These are phyloP conservation scores for Pipistrellus pipistrellus DNA, from an alignment of 2,797 vertebrate species.

Conservation along the genomic window DNA sequence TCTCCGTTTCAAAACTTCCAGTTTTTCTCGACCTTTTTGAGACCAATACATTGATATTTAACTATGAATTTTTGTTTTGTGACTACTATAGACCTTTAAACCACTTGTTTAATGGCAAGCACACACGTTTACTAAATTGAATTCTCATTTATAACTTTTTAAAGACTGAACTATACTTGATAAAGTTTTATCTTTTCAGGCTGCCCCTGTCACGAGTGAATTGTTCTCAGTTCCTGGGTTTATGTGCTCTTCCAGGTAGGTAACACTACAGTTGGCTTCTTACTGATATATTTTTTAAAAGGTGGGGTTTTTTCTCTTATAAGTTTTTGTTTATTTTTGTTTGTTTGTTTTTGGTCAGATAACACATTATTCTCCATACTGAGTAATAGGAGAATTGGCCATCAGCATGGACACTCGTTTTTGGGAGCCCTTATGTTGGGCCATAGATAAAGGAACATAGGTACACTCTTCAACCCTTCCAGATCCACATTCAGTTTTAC, in stretches of 20 bases:
- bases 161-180: background rate
- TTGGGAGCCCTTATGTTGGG: background rate
- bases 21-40: slow-evolving; percentile 33
- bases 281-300: background rate
- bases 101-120: background rate
- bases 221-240: slow-evolving; percentile 91
- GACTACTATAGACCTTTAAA: slow-evolving; percentile 1
- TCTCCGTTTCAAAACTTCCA: slow-evolving; percentile 17
- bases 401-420: background rate
- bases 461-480: background rate
- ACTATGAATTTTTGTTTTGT: slow-evolving; percentile 13
- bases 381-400: slow-evolving; percentile 9
- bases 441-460: background rate
- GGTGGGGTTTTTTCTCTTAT: background rate
- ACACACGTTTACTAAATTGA: slow-evolving; percentile 1
- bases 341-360: background rate
- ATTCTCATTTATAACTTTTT: slow-evolving; percentile 27
- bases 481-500: background rate
- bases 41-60: background rate
- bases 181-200: slow-evolving; percentile 86
- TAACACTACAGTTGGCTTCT: background rate
- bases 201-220: slow-evolving; percentile 91
- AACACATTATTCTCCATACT: background rate
- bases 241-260: slow-evolving; percentile 94
- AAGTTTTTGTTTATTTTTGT: background rate